Base-by-base conservation (phyloP, 1,140 invertebrate genomes). In the Pseudobourletiella spinata region DNA sequence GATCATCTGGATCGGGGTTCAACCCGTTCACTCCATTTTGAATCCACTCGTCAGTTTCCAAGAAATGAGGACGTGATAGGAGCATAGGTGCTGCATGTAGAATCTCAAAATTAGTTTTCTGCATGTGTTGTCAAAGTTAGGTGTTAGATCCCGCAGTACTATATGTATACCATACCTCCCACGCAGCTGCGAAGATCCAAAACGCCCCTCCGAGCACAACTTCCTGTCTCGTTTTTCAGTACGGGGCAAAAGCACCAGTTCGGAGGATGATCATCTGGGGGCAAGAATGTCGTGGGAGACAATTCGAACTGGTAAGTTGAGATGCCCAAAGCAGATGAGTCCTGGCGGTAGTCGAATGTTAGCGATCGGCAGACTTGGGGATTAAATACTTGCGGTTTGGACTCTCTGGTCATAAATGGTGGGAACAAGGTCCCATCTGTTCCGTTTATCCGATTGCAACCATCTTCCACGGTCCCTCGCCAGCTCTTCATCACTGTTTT, bases 401-500 rank as follows among this genome's bases (percentile, higher is more conserved):
- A 55, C 24, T 29, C 35, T 50, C n/a, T 51, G 32, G 18, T 61
- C 59, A 56, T 20, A n/a, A 61, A 61, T 18, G 60, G 51, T 48
- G 32, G 60, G 25, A 43, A 61, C 1, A 61, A 0, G 14, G 28
- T 43, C 2, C 18, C 82, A 71, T 90, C 87, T 0, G 85, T 87
- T 2, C 87, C 88, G n/a, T 80, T 76, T 66, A 79, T 85, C 1
- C 78, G 72, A 70, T 88, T 87, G 70, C 87, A 89, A 0, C 72
- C 69, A 26, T 44, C 51, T 24, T 29, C 46, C 16, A 22, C 11
- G 24, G 46, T 20, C 8, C 78, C 76, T 6, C 79, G 76, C 51
- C 60, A 66, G 16, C 25, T 29, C 1, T 42, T 35, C 15, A 63
- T 22, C 8, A 54, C 29, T 6, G 28, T 56, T 35, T 63, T 76